These are phyloP conservation scores for Bradypodion pumilum DNA, from an alignment of 2,797 vertebrate genomes.

Conservation along the genomic window DNA sequence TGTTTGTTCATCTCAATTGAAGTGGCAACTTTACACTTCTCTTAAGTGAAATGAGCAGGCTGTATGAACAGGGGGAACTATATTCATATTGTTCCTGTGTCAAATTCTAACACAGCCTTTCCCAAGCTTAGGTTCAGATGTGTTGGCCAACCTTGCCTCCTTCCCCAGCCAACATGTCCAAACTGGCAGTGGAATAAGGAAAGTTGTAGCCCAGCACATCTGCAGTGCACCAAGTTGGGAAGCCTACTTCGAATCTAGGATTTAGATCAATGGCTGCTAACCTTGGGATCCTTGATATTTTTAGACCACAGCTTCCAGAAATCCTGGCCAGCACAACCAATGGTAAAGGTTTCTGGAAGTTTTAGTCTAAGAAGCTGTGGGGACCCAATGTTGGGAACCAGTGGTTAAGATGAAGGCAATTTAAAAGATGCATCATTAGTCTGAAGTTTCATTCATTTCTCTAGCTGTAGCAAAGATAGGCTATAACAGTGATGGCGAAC, in stretches of 20 bases:
- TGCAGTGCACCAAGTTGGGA: not conserved
- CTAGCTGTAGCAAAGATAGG: not conserved
- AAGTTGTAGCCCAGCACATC: not conserved
- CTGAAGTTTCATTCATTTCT: not conserved
- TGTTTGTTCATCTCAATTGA: not conserved
- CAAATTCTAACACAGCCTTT: not conserved
- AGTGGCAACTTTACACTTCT: not conserved
- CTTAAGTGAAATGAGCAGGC: not conserved
- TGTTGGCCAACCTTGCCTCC: not conserved
- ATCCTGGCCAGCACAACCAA: no score
- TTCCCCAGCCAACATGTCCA: not conserved
- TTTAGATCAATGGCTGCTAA: no score
- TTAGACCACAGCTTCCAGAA: no score
- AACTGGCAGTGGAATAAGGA: not conserved
- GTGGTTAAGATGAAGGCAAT: not conserved
- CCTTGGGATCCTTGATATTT: no score
- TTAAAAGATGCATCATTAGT: not conserved
- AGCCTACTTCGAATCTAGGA: not conserved
- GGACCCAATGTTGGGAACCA: no score
- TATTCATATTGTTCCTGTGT: not conserved
- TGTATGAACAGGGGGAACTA: no score
- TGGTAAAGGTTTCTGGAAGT: no score
- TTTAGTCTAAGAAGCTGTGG: no score
- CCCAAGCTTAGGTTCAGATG: not conserved
- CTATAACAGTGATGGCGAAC: no score